Conservation (phyloP, 1,140 invertebrate genomes). For the Euwallacea similis region DNA sequence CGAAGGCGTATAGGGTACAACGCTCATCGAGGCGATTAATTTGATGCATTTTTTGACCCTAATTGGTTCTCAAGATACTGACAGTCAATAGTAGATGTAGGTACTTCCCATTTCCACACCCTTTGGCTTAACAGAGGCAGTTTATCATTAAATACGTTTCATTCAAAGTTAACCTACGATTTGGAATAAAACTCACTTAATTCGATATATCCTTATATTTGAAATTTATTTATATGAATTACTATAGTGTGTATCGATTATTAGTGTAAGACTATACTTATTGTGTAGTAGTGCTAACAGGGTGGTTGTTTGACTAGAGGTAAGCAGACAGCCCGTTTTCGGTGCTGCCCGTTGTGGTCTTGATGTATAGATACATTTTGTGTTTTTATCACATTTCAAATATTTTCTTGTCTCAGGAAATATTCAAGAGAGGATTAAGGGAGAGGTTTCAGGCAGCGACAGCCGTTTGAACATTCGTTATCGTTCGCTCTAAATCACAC, state of each 20-base stretch:
- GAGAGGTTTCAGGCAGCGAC: constrained; percentile 28
- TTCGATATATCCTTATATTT: constrained; percentile 22
- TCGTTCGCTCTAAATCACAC: neutral
- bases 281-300: constrained; percentile 33
- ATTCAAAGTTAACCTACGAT: no score
- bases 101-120: no score
- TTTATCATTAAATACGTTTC: no score
- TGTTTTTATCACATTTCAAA: constrained; percentile 37
- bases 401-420: constrained; percentile 10
- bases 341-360: constrained; percentile 21
- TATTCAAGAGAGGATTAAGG: constrained; percentile 10
- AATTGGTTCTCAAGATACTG: no score
- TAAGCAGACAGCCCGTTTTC: constrained; percentile 13
- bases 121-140: no score
- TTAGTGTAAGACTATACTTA: constrained; percentile 37
- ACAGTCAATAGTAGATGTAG: no score
- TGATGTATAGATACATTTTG: constrained; percentile 28
- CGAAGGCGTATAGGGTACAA: no score
- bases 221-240: constrained; percentile 38
- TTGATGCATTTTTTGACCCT: no score
- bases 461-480: constrained; percentile 18
- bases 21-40: no score
- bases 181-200: no score
- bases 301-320: constrained; percentile 30
- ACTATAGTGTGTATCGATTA: constrained; percentile 36